Evolutionary conservation across 2,888 invertebrate species (phyloP), one percentile per base, ranked within the genome.

Genomic region (Ommatoiulus sabulosus): DNA sequence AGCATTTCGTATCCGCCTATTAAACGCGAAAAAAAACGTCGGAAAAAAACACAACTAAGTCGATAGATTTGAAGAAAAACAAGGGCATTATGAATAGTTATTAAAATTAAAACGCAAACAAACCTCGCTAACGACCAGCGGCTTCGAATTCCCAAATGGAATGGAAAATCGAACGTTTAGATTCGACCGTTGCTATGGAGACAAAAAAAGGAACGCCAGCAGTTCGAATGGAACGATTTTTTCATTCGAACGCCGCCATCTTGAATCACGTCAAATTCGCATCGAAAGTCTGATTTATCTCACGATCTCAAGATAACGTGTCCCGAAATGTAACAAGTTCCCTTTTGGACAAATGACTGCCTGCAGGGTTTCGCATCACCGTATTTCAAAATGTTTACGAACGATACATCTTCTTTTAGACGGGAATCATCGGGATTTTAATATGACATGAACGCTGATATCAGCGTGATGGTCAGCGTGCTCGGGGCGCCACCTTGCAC

Each of bases 61-160:
- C 24, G 24, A 72, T 72, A 72, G 7, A 72, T 35, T 80, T 10
- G 35, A 43, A 12, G 80, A 80, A 15, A 80, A 43, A 80, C 15
- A 35, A 12, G 7, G 12, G 35, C 80, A 80, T 80, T 24, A 80
- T 80, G 80, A 80, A 15, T 43, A 15, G 35, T 24, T 35, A 43
- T 63, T 80, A 35, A 80, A 80, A 80, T 80, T 80, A 80, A 72
- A 80, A 80, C 35, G 35, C 80, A 80, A 80, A 80, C 35, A 10
- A 80, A 63, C 63, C 63, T 63, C 63, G 20, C 63, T n/a, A 63
- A 63, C 63, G 20, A 63, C 63, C 63, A 63, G 7, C 5, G 8
- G 63, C n/a, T 63, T 63, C n/a, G n/a, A 63, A 63, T 63, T 5
- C 6, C 63, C 57, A n/a, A 72, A 72, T 72, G 10, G 20, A 63